These are phyloP conservation scores for Fragum fragum DNA, from an alignment of 2,888 invertebrate genomes.

Conservation along the genomic window DNA sequence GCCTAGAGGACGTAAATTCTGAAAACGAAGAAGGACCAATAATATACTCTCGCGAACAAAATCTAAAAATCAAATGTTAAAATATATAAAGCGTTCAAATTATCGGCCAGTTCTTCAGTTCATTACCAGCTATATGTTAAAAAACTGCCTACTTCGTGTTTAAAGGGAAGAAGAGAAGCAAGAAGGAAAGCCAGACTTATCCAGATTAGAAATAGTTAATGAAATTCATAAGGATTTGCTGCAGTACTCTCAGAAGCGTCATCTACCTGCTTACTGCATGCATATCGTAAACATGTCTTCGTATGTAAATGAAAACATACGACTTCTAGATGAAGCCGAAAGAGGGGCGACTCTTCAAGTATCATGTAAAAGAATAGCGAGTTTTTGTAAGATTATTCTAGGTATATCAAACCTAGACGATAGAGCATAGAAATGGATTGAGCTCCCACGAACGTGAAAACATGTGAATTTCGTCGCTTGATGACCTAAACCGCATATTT, in stretches of 20 bases:
- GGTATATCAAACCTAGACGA: conserved; percentile 29
- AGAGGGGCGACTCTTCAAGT: conserved; percentile 18
- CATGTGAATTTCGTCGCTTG: too few species aligned
- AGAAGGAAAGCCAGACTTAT: neutral
- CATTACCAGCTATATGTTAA: conserved; percentile 56
- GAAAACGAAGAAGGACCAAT: too few species aligned
- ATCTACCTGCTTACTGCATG: conserved; percentile 34
- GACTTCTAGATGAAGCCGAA: conserved; percentile 13
- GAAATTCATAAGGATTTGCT: conserved; percentile 34
- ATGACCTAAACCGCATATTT: too few species aligned
- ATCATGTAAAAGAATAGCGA: conserved; percentile 35
- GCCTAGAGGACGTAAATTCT: too few species aligned
- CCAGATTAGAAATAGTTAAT: conserved; percentile 26
- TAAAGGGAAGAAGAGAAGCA: neutral
- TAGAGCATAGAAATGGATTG: too few species aligned
- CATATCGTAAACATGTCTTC: conserved; percentile 45
- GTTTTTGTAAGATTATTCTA: conserved; percentile 47
- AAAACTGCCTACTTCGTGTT: conserved; percentile 44
- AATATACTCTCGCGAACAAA: too few species aligned
- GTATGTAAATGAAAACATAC: conserved; percentile 39
- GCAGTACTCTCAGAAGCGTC: conserved; percentile 2
- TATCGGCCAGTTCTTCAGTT: neutral
- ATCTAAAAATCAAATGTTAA: too few species aligned
- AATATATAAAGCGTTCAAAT: too few species aligned
- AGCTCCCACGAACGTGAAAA: too few species aligned